Conservation (phyloP, 2,113 vertebrate genomes). For the human region DNA sequence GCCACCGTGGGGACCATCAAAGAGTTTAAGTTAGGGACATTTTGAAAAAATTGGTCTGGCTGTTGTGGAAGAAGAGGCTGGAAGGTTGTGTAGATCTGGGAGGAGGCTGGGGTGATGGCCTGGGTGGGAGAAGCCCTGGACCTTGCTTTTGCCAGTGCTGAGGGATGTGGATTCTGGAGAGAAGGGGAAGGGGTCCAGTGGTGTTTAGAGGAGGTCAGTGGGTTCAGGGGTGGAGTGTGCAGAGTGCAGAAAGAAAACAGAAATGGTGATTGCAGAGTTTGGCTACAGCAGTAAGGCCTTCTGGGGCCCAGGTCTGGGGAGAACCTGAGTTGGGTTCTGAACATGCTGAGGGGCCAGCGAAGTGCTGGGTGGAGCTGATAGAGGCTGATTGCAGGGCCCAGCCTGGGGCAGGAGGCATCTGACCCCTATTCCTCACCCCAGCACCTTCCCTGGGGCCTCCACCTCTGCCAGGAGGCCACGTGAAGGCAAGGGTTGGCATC, state of each 20-base stretch:
- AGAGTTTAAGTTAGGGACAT: neutral
- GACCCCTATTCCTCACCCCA: neutral
- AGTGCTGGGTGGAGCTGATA: too few species aligned
- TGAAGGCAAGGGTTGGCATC: neutral
- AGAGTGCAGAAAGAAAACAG: accelerated
- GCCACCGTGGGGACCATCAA: neutral
- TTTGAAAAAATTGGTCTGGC: neutral
- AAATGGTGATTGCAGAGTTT: accelerated
- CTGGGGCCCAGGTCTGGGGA: neutral
- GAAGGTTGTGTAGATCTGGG: neutral
- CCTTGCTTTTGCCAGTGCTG: neutral
- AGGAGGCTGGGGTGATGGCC: neutral
- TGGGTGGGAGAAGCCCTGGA: neutral
- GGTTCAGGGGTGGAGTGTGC: neutral
- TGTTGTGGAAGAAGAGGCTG: neutral
- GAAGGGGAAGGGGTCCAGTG: neutral
- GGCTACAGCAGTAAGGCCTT: neutral
- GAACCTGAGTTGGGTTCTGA: neutral
- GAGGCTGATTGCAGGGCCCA: neutral
- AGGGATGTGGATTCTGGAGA: neutral
- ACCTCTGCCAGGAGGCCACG: neutral
- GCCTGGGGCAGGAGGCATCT: neutral
- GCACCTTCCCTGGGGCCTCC: neutral
- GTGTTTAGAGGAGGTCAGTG: neutral
- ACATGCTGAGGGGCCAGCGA: neutral